Conservation (phyloP, 2,888 invertebrate species). For the Apodemia hepburni region DNA sequence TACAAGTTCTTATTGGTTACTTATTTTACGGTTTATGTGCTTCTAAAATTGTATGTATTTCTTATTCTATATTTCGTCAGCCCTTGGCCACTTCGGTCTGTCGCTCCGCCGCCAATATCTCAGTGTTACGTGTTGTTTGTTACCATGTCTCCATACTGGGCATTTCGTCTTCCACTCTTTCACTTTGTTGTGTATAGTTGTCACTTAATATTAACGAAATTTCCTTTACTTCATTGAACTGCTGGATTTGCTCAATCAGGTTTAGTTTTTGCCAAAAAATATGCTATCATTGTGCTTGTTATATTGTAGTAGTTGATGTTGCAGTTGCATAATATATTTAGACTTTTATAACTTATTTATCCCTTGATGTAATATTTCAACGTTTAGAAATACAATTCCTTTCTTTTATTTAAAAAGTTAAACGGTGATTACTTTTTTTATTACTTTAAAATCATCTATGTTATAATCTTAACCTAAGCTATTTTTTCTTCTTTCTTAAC, state of each 20-base stretch:
- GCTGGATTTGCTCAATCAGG: slow-evolving; percentile 19
- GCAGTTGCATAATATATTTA: background rate
- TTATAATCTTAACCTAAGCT: background rate
- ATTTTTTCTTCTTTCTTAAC: background rate
- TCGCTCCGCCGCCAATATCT: background rate
- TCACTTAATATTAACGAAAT: slow-evolving; percentile 31
- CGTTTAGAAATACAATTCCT: too few relatives aligned
- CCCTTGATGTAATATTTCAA: too few relatives aligned
- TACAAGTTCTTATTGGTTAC: too few relatives aligned
- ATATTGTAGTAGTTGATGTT: slow-evolving; percentile 9
- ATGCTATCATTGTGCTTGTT: slow-evolving; percentile 13
- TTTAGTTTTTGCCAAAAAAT: slow-evolving; percentile 17
- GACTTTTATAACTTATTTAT: background rate
- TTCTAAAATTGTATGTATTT: background rate
- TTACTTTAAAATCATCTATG: too few relatives aligned
- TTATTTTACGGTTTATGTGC: background rate
- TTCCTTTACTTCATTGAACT: slow-evolving; percentile 23
- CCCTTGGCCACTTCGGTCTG: background rate
- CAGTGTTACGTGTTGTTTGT: slow-evolving; percentile 37
- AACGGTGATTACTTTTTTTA: too few relatives aligned
- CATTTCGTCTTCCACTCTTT: slow-evolving; percentile 61
- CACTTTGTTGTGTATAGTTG: slow-evolving; percentile 70
- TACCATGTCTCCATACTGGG: slow-evolving; percentile 64
- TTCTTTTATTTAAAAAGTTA: too few relatives aligned
- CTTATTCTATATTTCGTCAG: background rate